Evolutionary conservation across 92 coral and sea anemone genomes (phyloP), one percentile per base, ranked within the genome.

Genomic region (Umimayanthus chanpuru): DNA sequence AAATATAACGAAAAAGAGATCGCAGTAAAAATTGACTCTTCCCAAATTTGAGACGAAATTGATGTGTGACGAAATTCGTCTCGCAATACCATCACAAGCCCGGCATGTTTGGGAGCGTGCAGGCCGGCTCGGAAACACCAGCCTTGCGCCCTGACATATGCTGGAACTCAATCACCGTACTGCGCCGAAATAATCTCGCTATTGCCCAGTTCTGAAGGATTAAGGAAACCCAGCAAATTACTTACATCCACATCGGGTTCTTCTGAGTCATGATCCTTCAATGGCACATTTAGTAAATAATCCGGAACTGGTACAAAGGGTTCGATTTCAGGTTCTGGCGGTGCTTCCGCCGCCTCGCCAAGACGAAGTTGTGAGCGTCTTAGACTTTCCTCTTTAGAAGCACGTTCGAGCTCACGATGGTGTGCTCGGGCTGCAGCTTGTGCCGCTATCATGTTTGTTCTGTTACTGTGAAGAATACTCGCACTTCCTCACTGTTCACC

Each of bases 261-360:
- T 47, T 76, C 96, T 36, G 91, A 88, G 89, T 97, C 98, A 66
- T 93, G 92, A 89, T 97, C 99, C 93, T 94, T 92, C 87, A 97
- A 91, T 78, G 99, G 99, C 76, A 97, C 96, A 88, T 94, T 94
- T 94, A 94, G 95, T 90, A 95, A 91, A 91, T 97, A 96, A 77
- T 97, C 93, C 64, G 98, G 95, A 12, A 93, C 96, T 25, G 92
- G 92, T 15, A 91, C 89, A 65, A 41, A 72, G 16, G 92, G 89
- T 49, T 93, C 96, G 26, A 89, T 80, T 47, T 82, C 91, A 50
- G 92, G 88, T 78, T 93, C 92, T 55, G 87, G 91, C n/a, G 89
- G 65, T 11, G 28, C 86, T 18, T 89, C 93, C 36, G 89, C 91
- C 61, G 81, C 92, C 23, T 81, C 94, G n/a, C 79, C 90, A 5